A percentile compares a stretch with the other conserved stretches of the same genome.
Evolutionary conservation across 1,140 invertebrate genomes (phyloP).

Genomic region (Penaeus chinensis): DNA sequence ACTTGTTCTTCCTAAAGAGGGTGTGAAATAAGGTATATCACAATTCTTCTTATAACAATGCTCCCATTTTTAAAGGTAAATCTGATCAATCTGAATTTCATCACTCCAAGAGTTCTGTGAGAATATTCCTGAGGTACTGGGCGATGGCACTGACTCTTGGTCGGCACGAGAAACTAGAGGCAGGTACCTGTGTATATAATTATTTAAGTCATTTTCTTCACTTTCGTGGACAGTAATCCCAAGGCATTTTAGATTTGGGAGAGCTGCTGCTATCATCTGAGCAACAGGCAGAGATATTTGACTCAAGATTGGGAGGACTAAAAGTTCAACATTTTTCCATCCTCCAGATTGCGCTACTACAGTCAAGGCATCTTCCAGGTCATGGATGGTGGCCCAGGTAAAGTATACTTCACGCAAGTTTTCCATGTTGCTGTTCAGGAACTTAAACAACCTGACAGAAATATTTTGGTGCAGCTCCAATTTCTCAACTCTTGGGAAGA

Average conservation of each 20-base stretch:
- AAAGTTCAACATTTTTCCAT: slow-evolving; percentile 25
- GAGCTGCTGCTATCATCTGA: slow-evolving; percentile 11
- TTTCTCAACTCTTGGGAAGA: slow-evolving; percentile 49
- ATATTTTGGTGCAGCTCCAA: slow-evolving; percentile 43
- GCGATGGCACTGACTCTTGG: background rate
- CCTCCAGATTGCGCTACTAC: slow-evolving; percentile 31
- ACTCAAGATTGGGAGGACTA: slow-evolving; percentile 8
- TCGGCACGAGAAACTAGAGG: slow-evolving; percentile 7
- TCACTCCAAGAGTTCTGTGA: slow-evolving; percentile 25
- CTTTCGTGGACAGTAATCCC: background rate
- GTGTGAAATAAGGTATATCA: background rate
- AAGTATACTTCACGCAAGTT: slow-evolving; percentile 37
- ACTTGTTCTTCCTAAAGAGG: background rate
- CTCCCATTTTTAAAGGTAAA: background rate
- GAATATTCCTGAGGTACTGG: slow-evolving; percentile 31
- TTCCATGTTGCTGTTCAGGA: slow-evolving; percentile 40
- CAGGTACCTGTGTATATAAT: background rate
- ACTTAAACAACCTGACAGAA: slow-evolving; percentile 43
- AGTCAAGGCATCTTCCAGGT: slow-evolving; percentile 39
- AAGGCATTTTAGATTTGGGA: slow-evolving; percentile 19
- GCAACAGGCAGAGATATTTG: slow-evolving; percentile 13
- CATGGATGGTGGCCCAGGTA: slow-evolving; percentile 27
- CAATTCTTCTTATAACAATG: background rate
- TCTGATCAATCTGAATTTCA: background rate
- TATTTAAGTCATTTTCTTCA: slow-evolving; percentile 15